These are phyloP conservation scores for Synanthedon formicaeformis DNA, from an alignment of 2,888 invertebrate genomes.

Conservation along the genomic window DNA sequence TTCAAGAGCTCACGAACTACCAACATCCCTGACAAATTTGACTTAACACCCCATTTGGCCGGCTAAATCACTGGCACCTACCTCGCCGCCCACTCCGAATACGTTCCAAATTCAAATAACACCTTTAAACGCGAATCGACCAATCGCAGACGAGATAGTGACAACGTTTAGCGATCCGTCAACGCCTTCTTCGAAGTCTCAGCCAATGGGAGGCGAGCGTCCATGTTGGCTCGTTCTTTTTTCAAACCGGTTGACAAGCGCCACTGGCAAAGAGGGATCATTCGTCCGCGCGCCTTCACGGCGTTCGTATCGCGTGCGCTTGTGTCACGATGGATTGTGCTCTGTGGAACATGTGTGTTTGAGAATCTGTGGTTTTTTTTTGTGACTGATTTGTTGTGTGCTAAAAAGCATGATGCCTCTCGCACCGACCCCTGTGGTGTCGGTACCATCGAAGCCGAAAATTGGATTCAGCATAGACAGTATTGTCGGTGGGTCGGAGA, in stretches of 20 bases:
- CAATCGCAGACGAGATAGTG: slow-evolving; percentile 49
- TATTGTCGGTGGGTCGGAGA: slow-evolving; percentile 81
- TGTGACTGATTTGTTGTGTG: slow-evolving; percentile 57
- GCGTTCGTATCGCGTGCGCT: slow-evolving; percentile 59
- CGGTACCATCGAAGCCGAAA: slow-evolving; percentile 92
- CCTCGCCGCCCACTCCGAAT: slow-evolving; percentile 55
- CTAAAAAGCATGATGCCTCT: slow-evolving; percentile 89
- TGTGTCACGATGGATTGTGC: slow-evolving; percentile 64
- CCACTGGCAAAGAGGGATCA: slow-evolving; percentile 34
- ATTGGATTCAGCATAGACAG: slow-evolving; percentile 96
- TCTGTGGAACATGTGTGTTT: slow-evolving; percentile 59
- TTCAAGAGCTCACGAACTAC: slow-evolving; percentile 35
- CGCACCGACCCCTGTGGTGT: slow-evolving; percentile 92
- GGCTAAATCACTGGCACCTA: slow-evolving; percentile 52
- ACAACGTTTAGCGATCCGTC: slow-evolving; percentile 28
- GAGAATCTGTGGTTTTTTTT: slow-evolving; percentile 43
- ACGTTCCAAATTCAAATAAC: slow-evolving; percentile 56
- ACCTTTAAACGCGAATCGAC: slow-evolving; percentile 33
- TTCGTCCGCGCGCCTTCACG: slow-evolving; percentile 66
- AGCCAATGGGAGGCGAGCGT: slow-evolving; percentile 46
- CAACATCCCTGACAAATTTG: slow-evolving; percentile 29
- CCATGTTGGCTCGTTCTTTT: slow-evolving; percentile 49
- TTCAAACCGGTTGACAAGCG: slow-evolving; percentile 37
- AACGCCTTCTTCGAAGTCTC: slow-evolving; percentile 33
- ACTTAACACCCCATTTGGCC: slow-evolving; percentile 45